A percentile compares a stretch with the other conserved stretches of the same genome.
Conservation (phyloP, 1,140 invertebrate species). For the Drosophila lini region DNA sequence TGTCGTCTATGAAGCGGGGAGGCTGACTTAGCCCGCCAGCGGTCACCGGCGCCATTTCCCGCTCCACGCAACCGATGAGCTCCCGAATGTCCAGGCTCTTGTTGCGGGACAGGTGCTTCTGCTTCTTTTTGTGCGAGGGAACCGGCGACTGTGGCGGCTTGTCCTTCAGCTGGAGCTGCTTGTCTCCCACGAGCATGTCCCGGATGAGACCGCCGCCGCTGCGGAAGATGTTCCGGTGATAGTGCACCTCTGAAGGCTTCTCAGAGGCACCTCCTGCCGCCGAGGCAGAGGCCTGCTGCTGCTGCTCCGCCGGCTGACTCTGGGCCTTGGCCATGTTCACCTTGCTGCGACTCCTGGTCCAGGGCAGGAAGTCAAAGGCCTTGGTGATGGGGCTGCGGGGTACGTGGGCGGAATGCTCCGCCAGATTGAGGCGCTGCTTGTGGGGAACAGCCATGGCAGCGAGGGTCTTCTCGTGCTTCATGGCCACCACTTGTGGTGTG, state of each 20-base stretch:
- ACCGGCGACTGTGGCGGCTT: slow-evolving; percentile 63
- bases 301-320: background rate
- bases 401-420: slow-evolving; percentile 29
- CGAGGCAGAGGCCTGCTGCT: slow-evolving; percentile 5
- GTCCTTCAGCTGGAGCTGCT: slow-evolving; percentile 67
- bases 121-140: slow-evolving; percentile 53
- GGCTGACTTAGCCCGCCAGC: slow-evolving; percentile 5
- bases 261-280: background rate
- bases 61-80: slow-evolving; percentile 70
- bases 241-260: slow-evolving; percentile 61
- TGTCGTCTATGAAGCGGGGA: slow-evolving; percentile 76
- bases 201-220: slow-evolving; percentile 78
- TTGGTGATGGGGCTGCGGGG: slow-evolving; percentile 80
- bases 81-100: slow-evolving; percentile 80
- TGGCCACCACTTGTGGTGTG: slow-evolving; percentile 29
- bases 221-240: slow-evolving; percentile 78
- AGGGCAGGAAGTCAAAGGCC: slow-evolving; percentile 81
- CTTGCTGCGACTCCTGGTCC: slow-evolving; percentile 69
- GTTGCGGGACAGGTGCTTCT: slow-evolving; percentile 70
- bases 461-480: slow-evolving; percentile 73
- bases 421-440: slow-evolving; percentile 43
- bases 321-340: slow-evolving; percentile 41
- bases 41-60: slow-evolving; percentile 42
- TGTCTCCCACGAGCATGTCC: slow-evolving; percentile 75
- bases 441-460: slow-evolving; percentile 49